These are phyloP conservation scores for Drosophila repletoides DNA, from an alignment of 1,140 invertebrate genomes.

Conservation along the genomic window DNA sequence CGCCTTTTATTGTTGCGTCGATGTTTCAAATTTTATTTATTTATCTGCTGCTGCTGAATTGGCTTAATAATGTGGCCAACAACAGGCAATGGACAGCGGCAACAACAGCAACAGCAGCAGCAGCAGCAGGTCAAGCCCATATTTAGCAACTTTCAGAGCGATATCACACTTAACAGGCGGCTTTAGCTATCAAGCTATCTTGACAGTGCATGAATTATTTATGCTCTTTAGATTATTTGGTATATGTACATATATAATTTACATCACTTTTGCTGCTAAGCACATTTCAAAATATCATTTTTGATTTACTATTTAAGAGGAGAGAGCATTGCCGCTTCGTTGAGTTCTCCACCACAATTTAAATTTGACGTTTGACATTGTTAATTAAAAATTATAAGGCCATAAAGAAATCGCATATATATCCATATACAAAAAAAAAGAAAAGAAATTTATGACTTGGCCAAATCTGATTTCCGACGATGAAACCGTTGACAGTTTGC, in stretches of 20 bases:
- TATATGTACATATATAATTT: too few relatives aligned
- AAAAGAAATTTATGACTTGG: background rate
- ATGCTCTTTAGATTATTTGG: constrained; percentile 20
- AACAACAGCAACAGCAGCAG: constrained; percentile 17
- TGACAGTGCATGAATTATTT: constrained; percentile 68
- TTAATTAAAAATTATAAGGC: too few relatives aligned
- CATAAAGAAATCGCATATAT: too few relatives aligned
- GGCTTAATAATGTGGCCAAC: constrained; percentile 75
- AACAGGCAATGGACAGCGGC: constrained; percentile 16
- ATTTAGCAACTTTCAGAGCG: constrained; percentile 72
- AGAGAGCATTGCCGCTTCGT: too few relatives aligned
- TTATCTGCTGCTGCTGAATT: constrained; percentile 78
- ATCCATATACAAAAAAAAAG: background rate
- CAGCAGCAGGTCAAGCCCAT: constrained; percentile 66
- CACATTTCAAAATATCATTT: too few relatives aligned
- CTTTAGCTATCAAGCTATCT: constrained; percentile 64
- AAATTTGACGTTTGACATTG: too few relatives aligned
- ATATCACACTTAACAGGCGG: constrained; percentile 67
- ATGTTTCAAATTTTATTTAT: constrained; percentile 81
- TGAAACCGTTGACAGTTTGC: constrained; percentile 1
- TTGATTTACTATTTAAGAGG: too few relatives aligned
- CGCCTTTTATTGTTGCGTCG: constrained; percentile 79
- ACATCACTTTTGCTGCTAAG: too few relatives aligned
- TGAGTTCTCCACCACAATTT: too few relatives aligned
- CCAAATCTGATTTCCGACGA: background rate